These are phyloP conservation scores for Drosophila testacea DNA, from an alignment of 2,888 invertebrate genomes.

Conservation along the genomic window DNA sequence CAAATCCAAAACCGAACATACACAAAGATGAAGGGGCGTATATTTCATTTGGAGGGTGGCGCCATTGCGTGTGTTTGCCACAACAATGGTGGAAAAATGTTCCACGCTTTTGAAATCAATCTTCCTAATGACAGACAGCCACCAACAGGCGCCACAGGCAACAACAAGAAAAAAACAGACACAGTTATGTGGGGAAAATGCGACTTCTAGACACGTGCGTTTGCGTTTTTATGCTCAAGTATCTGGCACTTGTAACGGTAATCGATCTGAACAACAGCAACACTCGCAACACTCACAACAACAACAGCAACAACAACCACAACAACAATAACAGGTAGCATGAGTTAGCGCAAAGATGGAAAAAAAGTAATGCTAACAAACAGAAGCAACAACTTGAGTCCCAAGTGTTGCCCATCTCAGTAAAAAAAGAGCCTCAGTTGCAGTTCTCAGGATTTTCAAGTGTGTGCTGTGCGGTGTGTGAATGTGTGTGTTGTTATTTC, in stretches of 20 bases:
- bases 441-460: conserved; percentile 50
- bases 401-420: background rate
- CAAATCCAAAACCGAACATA: conserved; percentile 27
- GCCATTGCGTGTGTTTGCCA: conserved; percentile 46
- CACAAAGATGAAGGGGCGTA: conserved; percentile 6
- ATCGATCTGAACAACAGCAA: conserved; percentile 73
- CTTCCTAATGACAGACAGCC: conserved; percentile 75
- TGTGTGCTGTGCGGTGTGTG: conserved; percentile 14
- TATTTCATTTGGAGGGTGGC: conserved; percentile 24
- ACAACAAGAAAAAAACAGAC: conserved; percentile 18
- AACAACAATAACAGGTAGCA: conserved; percentile 50
- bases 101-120: conserved; percentile 74
- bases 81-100: conserved; percentile 60
- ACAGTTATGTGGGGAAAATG: conserved; percentile 3
- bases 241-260: conserved; percentile 76
- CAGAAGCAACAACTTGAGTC: conserved; percentile 31
- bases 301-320: conserved; percentile 33
- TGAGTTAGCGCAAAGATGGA: conserved; percentile 45
- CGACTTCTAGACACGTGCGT: conserved; percentile 71
- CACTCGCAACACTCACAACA: conserved; percentile 51
- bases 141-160: conserved; percentile 27
- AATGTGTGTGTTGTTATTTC: background rate
- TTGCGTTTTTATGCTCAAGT: conserved; percentile 73
- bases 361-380: conserved; percentile 24
- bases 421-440: conserved; percentile 24